Base-by-base conservation (phyloP, 2,113 vertebrate species). In the Paedocypris sp. region DNA sequence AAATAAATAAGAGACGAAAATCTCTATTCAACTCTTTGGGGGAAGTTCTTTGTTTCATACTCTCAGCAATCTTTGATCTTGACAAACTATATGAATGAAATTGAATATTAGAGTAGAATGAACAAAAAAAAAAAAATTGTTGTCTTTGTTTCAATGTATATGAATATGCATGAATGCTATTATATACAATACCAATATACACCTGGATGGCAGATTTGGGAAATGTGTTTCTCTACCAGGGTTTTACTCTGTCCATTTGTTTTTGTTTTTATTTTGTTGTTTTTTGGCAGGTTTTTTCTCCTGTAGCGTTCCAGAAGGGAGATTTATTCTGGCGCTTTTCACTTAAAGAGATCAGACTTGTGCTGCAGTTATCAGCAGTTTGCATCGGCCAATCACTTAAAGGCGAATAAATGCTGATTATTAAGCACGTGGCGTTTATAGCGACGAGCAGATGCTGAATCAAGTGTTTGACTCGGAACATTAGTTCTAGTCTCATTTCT, bases 321-420 rank as follows among this genome's bases (percentile, higher is more conserved):
- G 80, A 86, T 85, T 85, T 86, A 85, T 84, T 73, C 32, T 56
- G 68, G 70, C 68, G 73, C 73, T 67, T 75, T 81, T 79, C 82
- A 81, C 82, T 84, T 86, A 85, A 82, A 80, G 67, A 78, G 77
- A 81, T 82, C 79, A 75, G 80, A 83, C 77, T 66, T 61, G 72
- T 68, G 59, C 71, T 81, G 82, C 80, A 73, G 77, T 66, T 74
- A 82, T 87, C 84, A 87, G 86, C 86, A 86, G 69, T 86, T 86
- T 85, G 67, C 75, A 82, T 79, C 19, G 35, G 69, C 78, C 82
- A 85, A 86, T 86, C 80, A 83, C 81, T 87, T 86, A 86, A 84
- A 85, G 75, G 71, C 3, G 35, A 68, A 75, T 72, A 50, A 76
- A 81, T 82, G 83, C 83, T 78, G 77, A 84, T 74, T 79, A 79